phyloP scores from a whole-genome alignment of 37 sponge, comb jelly and placozoan species.

The Lycopodina hypogea region DNA sequence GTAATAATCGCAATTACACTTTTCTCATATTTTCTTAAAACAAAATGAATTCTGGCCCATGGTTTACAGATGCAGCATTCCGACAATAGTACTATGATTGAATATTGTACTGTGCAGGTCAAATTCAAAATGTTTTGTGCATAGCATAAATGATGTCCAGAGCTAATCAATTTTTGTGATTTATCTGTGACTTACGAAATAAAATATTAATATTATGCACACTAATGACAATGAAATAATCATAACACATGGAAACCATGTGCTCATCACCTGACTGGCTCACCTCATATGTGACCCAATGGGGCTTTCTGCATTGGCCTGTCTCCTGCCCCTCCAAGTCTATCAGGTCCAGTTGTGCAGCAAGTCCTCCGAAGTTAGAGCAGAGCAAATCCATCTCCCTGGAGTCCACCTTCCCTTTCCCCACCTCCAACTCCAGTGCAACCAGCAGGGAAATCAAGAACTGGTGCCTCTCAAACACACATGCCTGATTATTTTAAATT shows the following conservation, averaged over 20 bases:
- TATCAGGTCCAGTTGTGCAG: slow-evolving; percentile 11
- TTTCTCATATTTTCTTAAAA: too few species aligned
- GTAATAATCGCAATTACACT: too few species aligned
- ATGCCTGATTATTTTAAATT: neutral
- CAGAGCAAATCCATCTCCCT: slow-evolving; percentile 22
- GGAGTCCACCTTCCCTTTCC: slow-evolving; percentile 1
- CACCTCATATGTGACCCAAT: slow-evolving; percentile 25
- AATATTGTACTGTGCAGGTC: too few species aligned
- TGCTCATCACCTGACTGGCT: slow-evolving; percentile 1
- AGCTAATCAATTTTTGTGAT: too few species aligned
- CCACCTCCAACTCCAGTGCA: slow-evolving; percentile 1
- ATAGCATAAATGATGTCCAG: too few species aligned
- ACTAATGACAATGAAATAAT: neutral
- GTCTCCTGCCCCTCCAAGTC: neutral
- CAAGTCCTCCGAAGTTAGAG: neutral
- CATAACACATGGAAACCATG: too few species aligned
- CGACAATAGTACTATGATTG: too few species aligned
- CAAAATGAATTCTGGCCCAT: too few species aligned
- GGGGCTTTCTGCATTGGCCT: neutral
- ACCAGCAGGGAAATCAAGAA: slow-evolving; percentile 39
- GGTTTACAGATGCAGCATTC: too few species aligned
- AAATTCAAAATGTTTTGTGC: too few species aligned
- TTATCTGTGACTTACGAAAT: too few species aligned
- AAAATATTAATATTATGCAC: neutral
- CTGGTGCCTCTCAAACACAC: slow-evolving; percentile 40